Conservation (phyloP, 2,797 vertebrate species). For the Paratrypauchen microcephalus region DNA sequence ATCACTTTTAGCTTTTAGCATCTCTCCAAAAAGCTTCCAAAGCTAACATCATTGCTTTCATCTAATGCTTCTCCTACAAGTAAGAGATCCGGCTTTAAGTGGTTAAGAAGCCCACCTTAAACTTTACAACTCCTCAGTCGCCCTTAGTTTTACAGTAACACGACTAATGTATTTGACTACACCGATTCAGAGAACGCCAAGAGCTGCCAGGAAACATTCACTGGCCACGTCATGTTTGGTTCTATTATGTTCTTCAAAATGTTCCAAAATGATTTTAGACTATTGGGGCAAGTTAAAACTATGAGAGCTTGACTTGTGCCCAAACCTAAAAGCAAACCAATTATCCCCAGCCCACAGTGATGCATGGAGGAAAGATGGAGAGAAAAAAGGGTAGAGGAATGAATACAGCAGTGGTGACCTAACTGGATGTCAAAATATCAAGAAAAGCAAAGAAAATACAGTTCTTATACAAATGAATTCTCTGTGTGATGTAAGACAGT, state of each 20-base stretch:
- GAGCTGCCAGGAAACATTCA: constrained; percentile 57
- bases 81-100: constrained; percentile 48
- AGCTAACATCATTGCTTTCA: constrained; percentile 48
- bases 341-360: constrained; percentile 37
- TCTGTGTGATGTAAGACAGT: not conserved
- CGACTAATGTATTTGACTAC: constrained; percentile 51
- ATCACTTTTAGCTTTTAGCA: constrained; percentile 33
- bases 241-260: constrained; percentile 53
- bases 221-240: constrained; percentile 48
- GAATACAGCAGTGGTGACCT: constrained; percentile 21
- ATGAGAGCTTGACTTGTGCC: constrained; percentile 22
- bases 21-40: constrained; percentile 38
- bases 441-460: constrained; percentile 18
- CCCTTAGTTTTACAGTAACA: constrained; percentile 48
- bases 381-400: constrained; percentile 3
- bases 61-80: constrained; percentile 42
- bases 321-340: constrained; percentile 31
- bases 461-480: constrained; percentile 4
- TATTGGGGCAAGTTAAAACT: constrained; percentile 24
- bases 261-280: constrained; percentile 48
- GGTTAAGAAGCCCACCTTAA: constrained; percentile 50
- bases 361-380: constrained; percentile 11
- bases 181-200: constrained; percentile 20
- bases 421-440: constrained; percentile 13
- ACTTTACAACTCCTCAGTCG: constrained; percentile 69